Evolutionary conservation across 2,888 invertebrate genomes (phyloP), one percentile per base, ranked within the genome.

Genomic region (Drosophila atripex): DNA sequence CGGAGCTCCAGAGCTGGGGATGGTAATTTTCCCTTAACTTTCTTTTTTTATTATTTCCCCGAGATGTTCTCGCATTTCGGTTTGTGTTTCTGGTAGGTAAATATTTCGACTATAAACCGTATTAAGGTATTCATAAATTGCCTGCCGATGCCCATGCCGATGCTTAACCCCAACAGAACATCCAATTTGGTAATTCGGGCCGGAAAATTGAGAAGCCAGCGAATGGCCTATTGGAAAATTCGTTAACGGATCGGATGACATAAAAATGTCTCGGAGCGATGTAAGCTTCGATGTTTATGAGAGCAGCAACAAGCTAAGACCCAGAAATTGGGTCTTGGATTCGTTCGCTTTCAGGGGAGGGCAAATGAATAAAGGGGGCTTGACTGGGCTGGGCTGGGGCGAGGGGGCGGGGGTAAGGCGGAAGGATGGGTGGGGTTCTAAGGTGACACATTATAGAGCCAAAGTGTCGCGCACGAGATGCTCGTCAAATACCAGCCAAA

Each of bases 111-210:
- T 73, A 75, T 83, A 88, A 82, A 82, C 88, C 76, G 84, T 79
- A 86, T 88, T 79, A 83, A 80, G 83, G 79, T 78, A 86, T 78
- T 82, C 88, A 82, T 88, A 82, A 88, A 88, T 85, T 73, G 78
- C 49, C 53, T 53, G 38, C 50, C 30, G 43, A 43, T 43, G 38
- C 47, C 38, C 5, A 23, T 32, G 23, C 12, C 23, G 47, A 46
- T 28, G 43, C 68, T 46, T 68, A 64, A 68, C 64, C 64, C 68
- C 68, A 68, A 54, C 45, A n/a, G 68, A 35, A 55, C 70, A 74
- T 74, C 75, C 75, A 72, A 72, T 72, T 72, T 68, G 54, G 55
- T 60, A 75, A 69, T 74, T 74, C 47, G 8, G 53, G 57, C 41
- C 43, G 28, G 70, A 54, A 65, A 63, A 65, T 74, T 77, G 77